phyloP scores from a whole-genome alignment of 2,888 invertebrate species.

The Mythimna lalbum region DNA sequence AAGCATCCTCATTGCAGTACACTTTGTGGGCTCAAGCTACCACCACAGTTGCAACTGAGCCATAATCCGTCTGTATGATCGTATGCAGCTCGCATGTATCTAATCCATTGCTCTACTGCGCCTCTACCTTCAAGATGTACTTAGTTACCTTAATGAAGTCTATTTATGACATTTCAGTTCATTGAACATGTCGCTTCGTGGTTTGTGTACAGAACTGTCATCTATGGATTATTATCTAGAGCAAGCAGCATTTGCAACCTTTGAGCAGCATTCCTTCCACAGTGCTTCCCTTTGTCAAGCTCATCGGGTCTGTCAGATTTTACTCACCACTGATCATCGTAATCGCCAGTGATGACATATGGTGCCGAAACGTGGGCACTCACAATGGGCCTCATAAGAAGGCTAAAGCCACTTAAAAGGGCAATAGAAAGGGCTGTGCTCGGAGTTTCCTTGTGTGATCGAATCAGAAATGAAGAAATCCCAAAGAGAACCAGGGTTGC shows the following conservation, averaged over 20 bases:
- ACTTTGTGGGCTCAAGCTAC: slow-evolving; percentile 5
- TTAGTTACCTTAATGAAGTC: slow-evolving; percentile 6
- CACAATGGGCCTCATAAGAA: too few species aligned
- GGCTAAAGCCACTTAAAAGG: too few species aligned
- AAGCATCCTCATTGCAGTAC: background rate
- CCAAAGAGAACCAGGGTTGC: too few species aligned
- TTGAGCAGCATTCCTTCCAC: background rate
- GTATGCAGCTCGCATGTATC: background rate
- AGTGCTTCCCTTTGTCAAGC: background rate
- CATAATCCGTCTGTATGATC: slow-evolving; percentile 3
- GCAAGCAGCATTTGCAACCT: background rate
- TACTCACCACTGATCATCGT: too few species aligned
- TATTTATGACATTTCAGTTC: background rate
- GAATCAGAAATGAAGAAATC: too few species aligned
- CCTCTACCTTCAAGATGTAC: background rate
- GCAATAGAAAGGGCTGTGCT: too few species aligned
- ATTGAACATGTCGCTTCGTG: background rate
- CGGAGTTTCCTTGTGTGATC: too few species aligned
- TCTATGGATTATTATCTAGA: background rate
- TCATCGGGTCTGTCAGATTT: too few species aligned
- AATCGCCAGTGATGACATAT: too few species aligned
- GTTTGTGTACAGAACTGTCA: background rate
- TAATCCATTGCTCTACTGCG: background rate
- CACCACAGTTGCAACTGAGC: background rate
- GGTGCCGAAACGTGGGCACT: too few species aligned